A percentile compares a stretch with the other conserved stretches of the same genome.
Conservation (phyloP, 1,140 invertebrate genomes). For the Solen grandis region DNA sequence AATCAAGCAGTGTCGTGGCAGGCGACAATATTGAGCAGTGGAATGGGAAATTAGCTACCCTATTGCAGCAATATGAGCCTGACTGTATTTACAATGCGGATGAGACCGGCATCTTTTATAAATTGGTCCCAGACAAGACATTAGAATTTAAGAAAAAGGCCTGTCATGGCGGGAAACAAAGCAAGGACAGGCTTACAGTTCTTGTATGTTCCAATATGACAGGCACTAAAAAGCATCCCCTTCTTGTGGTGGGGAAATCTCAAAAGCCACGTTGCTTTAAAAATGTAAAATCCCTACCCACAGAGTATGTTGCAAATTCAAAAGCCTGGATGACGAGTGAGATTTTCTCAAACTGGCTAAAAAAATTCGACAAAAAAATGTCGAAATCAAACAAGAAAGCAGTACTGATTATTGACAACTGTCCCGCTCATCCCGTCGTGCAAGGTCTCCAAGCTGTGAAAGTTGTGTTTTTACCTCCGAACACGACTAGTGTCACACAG, state of each 20-base stretch:
- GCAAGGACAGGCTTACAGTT: constrained; percentile 81
- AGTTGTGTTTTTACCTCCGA: constrained; percentile 59
- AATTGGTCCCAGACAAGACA: constrained; percentile 53
- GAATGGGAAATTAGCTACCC: too few relatives aligned
- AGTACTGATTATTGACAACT: constrained; percentile 57
- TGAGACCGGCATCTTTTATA: constrained; percentile 60
- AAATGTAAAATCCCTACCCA: constrained; percentile 67
- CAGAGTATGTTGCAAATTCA: constrained; percentile 61
- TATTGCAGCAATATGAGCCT: too few relatives aligned
- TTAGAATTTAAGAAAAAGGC: constrained; percentile 39
- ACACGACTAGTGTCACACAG: constrained; percentile 55
- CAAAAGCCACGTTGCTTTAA: constrained; percentile 82
- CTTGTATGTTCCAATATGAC: constrained; percentile 79
- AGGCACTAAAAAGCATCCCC: constrained; percentile 80
- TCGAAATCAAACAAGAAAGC: constrained; percentile 35
- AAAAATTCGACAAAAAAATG: constrained; percentile 55
- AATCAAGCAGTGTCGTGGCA: too few relatives aligned
- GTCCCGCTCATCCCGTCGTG: constrained; percentile 46
- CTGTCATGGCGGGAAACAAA: constrained; percentile 75
- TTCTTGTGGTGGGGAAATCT: constrained; percentile 82
- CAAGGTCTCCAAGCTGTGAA: constrained; percentile 68
- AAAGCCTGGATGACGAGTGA: constrained; percentile 82
- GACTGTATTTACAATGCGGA: constrained; percentile 59
- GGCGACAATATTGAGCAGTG: too few relatives aligned
- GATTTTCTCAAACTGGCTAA: constrained; percentile 66